Conservation (phyloP, 1,140 invertebrate species). For the Lepidurus arcticus region DNA sequence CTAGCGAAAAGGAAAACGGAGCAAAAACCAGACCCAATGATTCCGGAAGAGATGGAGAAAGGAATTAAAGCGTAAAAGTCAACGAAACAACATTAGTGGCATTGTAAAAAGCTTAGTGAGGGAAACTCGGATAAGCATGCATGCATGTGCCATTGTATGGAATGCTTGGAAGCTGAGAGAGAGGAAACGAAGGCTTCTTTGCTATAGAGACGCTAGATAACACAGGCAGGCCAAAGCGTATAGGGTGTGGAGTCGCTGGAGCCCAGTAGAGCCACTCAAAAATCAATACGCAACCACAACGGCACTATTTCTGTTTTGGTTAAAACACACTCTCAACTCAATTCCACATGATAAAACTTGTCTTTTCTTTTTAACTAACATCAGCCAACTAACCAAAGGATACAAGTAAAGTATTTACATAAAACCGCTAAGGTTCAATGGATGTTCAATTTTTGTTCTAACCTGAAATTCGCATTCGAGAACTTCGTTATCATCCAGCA, state of each 20-base stretch:
- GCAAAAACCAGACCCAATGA: constrained; percentile 3
- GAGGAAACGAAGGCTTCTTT: neutral
- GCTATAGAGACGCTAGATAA: neutral
- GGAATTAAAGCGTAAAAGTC: neutral
- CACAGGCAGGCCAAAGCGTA: constrained; percentile 3
- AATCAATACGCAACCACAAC: constrained; percentile 17
- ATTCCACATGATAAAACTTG: neutral
- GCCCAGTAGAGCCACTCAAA: neutral
- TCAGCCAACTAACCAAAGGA: neutral
- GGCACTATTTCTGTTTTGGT: neutral
- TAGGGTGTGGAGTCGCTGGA: constrained; percentile 7
- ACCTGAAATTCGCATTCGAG: constrained; percentile 94
- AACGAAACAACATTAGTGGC: neutral
- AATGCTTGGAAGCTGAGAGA: neutral
- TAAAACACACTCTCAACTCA: constrained; percentile 37
- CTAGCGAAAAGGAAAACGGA: constrained; percentile 49
- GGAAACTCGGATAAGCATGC: constrained; percentile 9
- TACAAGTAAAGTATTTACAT: constrained; percentile 33
- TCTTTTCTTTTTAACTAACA: neutral
- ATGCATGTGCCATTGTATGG: neutral
- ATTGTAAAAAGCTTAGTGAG: neutral
- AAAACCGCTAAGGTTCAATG: neutral
- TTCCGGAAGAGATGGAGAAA: neutral
- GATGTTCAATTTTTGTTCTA: constrained; percentile 41
- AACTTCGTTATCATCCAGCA: constrained; percentile 90